Percentiles rank a stretch among this genome's conserved stretches.
These are phyloP conservation scores for Atherinomorus stipes DNA, from an alignment of 2,113 vertebrate genomes.

Conservation along the genomic window DNA sequence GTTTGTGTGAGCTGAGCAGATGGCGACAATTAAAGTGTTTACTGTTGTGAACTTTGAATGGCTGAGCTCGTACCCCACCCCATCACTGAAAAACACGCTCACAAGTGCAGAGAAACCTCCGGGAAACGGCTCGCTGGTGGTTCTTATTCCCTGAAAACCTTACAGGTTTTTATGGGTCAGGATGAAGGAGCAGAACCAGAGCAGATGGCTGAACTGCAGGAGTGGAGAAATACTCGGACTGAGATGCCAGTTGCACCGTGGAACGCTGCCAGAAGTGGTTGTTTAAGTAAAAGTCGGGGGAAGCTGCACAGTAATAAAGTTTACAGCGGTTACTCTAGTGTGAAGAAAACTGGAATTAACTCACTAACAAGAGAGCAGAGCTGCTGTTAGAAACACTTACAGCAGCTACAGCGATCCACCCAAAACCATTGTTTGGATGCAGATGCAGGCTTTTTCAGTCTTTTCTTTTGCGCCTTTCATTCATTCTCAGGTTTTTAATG, in stretches of 20 bases:
- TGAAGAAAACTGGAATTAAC: slow-evolving; percentile 8
- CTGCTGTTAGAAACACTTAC: no score
- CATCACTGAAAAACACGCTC: slow-evolving; percentile 38
- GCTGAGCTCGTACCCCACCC: slow-evolving; percentile 41
- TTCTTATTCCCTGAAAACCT: not conserved
- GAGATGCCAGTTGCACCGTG: slow-evolving; percentile 21
- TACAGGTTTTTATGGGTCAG: slow-evolving; percentile 23
- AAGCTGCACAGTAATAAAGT: slow-evolving; percentile 12
- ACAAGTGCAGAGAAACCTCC: slow-evolving; percentile 32
- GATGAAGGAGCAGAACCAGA: slow-evolving; percentile 1
- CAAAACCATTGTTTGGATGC: no score
- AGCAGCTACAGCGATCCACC: no score
- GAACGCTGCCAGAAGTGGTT: slow-evolving; percentile 33
- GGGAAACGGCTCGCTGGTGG: slow-evolving; percentile 29
- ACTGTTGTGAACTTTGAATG: slow-evolving; percentile 68
- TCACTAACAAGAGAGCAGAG: not conserved
- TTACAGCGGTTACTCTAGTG: not conserved
- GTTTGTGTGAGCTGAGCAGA: slow-evolving; percentile 68
- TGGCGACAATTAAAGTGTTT: slow-evolving; percentile 61
- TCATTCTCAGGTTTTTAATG: no score
- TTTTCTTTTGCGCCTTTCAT: no score
- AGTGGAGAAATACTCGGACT: slow-evolving; percentile 13
- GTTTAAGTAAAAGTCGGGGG: slow-evolving; percentile 12
- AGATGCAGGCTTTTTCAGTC: no score
- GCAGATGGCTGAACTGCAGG: slow-evolving; percentile 56